phyloP scores from a whole-genome alignment of 2,888 invertebrate species.

The Calameuta idolon region DNA sequence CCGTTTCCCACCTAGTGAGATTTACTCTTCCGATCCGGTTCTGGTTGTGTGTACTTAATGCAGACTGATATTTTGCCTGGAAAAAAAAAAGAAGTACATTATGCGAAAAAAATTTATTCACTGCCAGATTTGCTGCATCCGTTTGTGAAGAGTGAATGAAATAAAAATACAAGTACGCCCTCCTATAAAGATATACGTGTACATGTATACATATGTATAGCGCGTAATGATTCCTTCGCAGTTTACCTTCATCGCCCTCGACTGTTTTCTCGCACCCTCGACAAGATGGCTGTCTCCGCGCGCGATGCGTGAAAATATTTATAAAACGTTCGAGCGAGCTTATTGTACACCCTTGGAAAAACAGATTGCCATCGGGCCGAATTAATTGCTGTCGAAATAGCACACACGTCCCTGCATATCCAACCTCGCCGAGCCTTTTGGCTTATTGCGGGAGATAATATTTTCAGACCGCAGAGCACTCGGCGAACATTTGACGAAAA shows the following conservation, averaged over 20 bases:
- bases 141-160: not conserved
- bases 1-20: not conserved
- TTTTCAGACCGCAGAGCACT: not conserved
- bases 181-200: not conserved
- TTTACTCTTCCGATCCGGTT: not conserved
- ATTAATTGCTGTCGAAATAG: not conserved
- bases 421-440: not conserved
- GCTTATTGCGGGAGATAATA: not conserved
- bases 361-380: not conserved
- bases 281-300: not conserved
- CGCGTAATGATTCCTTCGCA: not conserved
- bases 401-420: not conserved
- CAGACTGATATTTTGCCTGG: not conserved
- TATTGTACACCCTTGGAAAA: not conserved
- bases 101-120: not conserved
- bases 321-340: not conserved
- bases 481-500: not conserved
- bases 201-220: not conserved
- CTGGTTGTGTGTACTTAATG: not conserved
- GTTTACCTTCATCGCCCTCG: not conserved
- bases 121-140: not conserved
- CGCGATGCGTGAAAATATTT: not conserved
- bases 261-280: not conserved
- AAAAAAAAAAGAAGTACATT: not conserved
- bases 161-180: not conserved